Base-by-base conservation (phyloP, 2,888 invertebrate genomes). In the Drosophila demipolita region DNA sequence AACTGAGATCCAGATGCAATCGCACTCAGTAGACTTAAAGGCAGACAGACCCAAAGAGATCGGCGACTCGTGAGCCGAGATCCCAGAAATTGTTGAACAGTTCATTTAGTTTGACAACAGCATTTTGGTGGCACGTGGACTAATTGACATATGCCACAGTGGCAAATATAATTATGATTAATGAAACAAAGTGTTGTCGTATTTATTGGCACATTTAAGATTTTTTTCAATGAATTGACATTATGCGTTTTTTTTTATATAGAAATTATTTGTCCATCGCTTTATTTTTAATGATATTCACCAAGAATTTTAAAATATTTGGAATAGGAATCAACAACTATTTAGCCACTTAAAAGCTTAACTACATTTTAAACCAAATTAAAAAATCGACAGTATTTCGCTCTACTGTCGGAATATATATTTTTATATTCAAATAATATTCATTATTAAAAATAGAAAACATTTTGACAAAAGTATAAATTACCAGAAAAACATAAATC, bases 41-140 rank as follows among this genome's bases (percentile, higher is more conserved):
- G 29, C 54, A 49, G 59, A 40, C 48, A 53, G 58, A 32, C 2
- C n/a, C 29, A 29, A 29, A 33, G 52, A 26, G 57, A 49, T 11
- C 36, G n/a, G 23, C 52, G 20, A 20, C 23, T 23, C 33, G 7
- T 7, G 23, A 12, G 54, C n/a, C 36, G n/a, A 40, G 61, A 62
- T 58, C 36, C 20, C 54, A 33, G 26, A 53, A 58, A 65, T 59
- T 58, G 45, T 45, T 6, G 7, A 45, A 53, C 54, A 69, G 59
- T 66, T 74, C 38, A 66, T 66, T 78, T 66, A 65, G 49, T 64
- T 64, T 66, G 53, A 59, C 49, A 66, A 75, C 69, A 69, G 55
- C 32, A 50, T 26, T 66, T 50, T 40, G 55, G 55, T 60, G 74
- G 67, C 82, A 82, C 87, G 82, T 83, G 84, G 58, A 73, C 54